phyloP scores from a whole-genome alignment of 30 jellyfish, hydroid and myxozoan genomes.

The Aurelia sp. region DNA sequence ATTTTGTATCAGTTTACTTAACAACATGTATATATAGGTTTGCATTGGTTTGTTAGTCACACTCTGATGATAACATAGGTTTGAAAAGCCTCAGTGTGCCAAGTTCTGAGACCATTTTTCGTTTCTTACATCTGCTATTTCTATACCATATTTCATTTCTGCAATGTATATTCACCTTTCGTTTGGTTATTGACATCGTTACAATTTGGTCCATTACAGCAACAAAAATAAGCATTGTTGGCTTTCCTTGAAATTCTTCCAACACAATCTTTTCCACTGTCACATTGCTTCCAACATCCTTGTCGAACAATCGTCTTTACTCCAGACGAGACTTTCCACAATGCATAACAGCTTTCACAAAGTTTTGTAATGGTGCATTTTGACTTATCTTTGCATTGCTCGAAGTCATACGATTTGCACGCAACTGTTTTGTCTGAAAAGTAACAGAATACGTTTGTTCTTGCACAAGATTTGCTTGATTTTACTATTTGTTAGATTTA shows the following conservation, averaged over 20 bases:
- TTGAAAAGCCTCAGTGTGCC: too few relatives aligned
- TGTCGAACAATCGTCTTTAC: constrained; percentile 8
- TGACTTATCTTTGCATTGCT: constrained; percentile 5
- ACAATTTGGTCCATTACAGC: constrained; percentile 62
- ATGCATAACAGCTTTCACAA: constrained; percentile 47
- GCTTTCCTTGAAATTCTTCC: neutral
- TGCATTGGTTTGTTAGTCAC: too few relatives aligned
- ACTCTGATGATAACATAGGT: too few relatives aligned
- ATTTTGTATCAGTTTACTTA: too few relatives aligned
- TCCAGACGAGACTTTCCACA: constrained; percentile 32
- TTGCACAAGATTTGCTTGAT: too few relatives aligned
- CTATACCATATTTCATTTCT: too few relatives aligned
- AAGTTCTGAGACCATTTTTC: too few relatives aligned
- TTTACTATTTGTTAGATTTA: too few relatives aligned
- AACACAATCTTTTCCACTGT: constrained; percentile 37
- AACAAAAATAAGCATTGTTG: constrained; percentile 17
- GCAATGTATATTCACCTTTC: neutral
- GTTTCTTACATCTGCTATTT: too few relatives aligned
- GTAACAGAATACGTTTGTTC: too few relatives aligned
- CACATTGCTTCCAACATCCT: constrained; percentile 55
- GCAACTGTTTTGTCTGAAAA: constrained; percentile 19
- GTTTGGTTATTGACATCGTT: constrained; percentile 24
- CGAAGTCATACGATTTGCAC: constrained; percentile 17
- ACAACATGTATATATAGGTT: too few relatives aligned
- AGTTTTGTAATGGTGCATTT: constrained; percentile 3